These are phyloP conservation scores for Pseudachorutes palmiensis DNA, from an alignment of 1,140 invertebrate genomes.

Conservation along the genomic window DNA sequence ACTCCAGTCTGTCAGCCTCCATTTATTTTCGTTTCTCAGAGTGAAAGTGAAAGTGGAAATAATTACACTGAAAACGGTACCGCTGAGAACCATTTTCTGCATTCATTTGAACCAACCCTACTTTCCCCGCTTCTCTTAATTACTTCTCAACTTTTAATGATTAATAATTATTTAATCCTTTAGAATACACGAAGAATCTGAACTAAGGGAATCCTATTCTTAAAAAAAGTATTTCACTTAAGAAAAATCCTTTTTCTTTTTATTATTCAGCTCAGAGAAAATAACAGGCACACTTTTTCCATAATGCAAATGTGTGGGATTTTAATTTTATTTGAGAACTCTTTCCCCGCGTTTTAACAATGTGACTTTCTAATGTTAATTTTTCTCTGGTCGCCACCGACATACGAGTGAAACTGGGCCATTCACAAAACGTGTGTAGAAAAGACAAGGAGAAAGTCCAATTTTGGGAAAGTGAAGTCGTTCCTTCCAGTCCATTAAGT, in stretches of 20 bases:
- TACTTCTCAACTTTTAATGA: slow-evolving; percentile 28
- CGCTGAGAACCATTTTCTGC: background rate
- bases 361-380: too few relatives aligned
- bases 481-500: slow-evolving; percentile 9
- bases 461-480: slow-evolving; percentile 8
- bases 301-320: too few relatives aligned
- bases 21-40: too few relatives aligned
- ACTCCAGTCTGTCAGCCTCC: too few relatives aligned
- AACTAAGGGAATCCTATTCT: background rate
- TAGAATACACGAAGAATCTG: background rate
- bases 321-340: too few relatives aligned
- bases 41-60: background rate
- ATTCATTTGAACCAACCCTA: background rate
- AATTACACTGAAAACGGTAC: background rate
- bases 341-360: too few relatives aligned
- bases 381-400: too few relatives aligned
- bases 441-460: background rate
- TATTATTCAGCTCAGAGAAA: too few relatives aligned
- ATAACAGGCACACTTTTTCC: too few relatives aligned
- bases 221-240: too few relatives aligned
- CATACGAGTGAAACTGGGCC: slow-evolving; percentile 3
- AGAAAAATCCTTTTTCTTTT: too few relatives aligned
- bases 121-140: slow-evolving; percentile 17
- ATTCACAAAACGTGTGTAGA: background rate
- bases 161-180: slow-evolving; percentile 26